Conservation (phyloP, 2,888 invertebrate genomes). For the Eremobia ochroleuca region DNA sequence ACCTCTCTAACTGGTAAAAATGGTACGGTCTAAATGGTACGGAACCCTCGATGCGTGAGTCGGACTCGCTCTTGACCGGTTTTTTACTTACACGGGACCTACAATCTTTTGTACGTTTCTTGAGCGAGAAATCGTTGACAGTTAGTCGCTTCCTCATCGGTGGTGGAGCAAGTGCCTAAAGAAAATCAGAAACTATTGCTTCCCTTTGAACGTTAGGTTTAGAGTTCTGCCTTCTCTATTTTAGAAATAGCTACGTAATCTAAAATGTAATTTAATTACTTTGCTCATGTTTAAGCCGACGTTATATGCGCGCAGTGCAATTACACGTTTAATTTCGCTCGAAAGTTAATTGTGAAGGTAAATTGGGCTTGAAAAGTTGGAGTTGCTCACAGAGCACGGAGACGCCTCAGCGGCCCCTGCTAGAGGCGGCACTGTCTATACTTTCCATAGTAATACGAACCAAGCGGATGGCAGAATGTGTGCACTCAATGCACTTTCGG, state of each 20-base stretch:
- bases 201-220: not conserved
- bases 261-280: not conserved
- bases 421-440: not conserved
- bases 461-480: not conserved
- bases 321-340: slow-evolving; percentile 24
- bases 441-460: not conserved
- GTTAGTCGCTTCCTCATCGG: not conserved
- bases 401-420: too few species aligned
- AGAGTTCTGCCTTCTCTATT: not conserved
- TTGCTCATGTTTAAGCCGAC: not conserved
- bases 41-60: too few species aligned
- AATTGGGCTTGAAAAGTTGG: slow-evolving; percentile 20
- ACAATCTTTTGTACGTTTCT: too few species aligned
- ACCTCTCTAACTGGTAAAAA: too few species aligned
- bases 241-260: not conserved
- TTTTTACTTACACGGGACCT: too few species aligned
- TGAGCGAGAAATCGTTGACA: not conserved
- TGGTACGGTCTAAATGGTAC: too few species aligned
- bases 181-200: not conserved
- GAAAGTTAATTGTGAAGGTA: slow-evolving; percentile 6
- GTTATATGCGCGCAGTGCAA: not conserved
- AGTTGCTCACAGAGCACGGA: not conserved
- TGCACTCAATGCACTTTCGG: not conserved
- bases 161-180: not conserved
- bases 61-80: too few species aligned